Evolutionary conservation across 2,888 invertebrate genomes (phyloP).

Genomic region (Eristalis pertinax): DNA sequence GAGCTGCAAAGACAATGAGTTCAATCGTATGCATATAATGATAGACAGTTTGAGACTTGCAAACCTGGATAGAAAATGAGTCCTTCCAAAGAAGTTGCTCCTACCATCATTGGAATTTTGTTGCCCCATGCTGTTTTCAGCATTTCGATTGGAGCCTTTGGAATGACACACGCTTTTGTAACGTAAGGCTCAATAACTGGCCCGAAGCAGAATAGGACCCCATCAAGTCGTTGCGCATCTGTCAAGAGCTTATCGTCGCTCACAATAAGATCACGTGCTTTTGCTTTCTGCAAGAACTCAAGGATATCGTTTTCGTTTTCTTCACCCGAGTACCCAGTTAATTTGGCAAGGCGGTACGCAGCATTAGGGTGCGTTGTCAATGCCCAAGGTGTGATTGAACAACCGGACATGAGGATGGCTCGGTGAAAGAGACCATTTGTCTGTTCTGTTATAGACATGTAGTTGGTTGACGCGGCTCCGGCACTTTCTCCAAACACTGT

Average conservation of each 20-base stretch:
- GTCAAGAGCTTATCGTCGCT: slow-evolving; percentile 77
- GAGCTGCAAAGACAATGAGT: slow-evolving; percentile 63
- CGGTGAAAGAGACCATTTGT: slow-evolving; percentile 81
- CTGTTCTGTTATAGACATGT: slow-evolving; percentile 82
- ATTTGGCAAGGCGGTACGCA: slow-evolving; percentile 77
- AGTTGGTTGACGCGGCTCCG: slow-evolving; percentile 82
- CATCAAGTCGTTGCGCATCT: slow-evolving; percentile 75
- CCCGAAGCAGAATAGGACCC: slow-evolving; percentile 77
- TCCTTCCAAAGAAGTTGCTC: slow-evolving; percentile 79
- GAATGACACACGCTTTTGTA: slow-evolving; percentile 78
- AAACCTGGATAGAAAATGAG: slow-evolving; percentile 76
- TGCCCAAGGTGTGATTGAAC: slow-evolving; percentile 77
- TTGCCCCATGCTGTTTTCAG: slow-evolving; percentile 79
- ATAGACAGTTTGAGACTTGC: neutral
- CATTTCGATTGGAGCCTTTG: slow-evolving; percentile 78
- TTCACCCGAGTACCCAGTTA: slow-evolving; percentile 78
- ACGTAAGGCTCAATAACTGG: slow-evolving; percentile 79
- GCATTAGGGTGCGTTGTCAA: slow-evolving; percentile 74
- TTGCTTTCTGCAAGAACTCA: slow-evolving; percentile 77
- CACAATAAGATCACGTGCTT: slow-evolving; percentile 77
- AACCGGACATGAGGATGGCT: slow-evolving; percentile 79
- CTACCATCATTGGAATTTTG: slow-evolving; percentile 79
- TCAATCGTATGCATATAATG: slow-evolving; percentile 5
- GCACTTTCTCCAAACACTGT: slow-evolving; percentile 83
- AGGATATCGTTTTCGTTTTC: slow-evolving; percentile 80